Percentiles rank a stretch among this genome's conserved stretches.
These are phyloP conservation scores for Palythoa grandis DNA, from an alignment of 92 coral and sea anemone genomes.

Conservation along the genomic window DNA sequence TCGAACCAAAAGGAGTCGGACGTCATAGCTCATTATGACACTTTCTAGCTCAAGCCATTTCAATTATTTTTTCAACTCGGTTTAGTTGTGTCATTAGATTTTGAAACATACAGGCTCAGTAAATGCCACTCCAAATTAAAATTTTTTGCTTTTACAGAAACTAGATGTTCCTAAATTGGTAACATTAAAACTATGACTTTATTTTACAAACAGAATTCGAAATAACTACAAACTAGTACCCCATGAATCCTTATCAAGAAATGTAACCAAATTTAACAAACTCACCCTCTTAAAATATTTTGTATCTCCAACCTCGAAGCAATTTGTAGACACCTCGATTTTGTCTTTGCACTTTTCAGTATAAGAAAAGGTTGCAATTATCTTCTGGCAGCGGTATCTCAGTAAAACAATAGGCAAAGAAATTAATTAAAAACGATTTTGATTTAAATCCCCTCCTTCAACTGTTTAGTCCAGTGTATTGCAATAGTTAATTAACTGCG, in stretches of 20 bases:
- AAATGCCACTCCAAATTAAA: too few relatives aligned
- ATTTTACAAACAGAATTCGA: too few relatives aligned
- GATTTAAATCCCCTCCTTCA: not conserved
- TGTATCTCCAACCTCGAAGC: not conserved
- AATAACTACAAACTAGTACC: too few relatives aligned
- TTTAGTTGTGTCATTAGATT: too few relatives aligned
- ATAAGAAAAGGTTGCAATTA: not conserved
- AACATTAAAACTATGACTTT: too few relatives aligned
- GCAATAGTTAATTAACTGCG: not conserved
- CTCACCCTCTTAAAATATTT: slow-evolving; percentile 1
- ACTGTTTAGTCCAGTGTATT: not conserved
- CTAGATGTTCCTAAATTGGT: too few relatives aligned
- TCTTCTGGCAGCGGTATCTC: not conserved
- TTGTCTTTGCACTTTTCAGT: slow-evolving; percentile 2
- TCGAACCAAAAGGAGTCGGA: too few relatives aligned
- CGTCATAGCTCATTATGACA: too few relatives aligned
- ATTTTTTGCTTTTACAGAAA: too few relatives aligned
- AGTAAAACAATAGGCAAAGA: slow-evolving; percentile 11
- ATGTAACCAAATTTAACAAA: not conserved
- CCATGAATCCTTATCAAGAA: not conserved
- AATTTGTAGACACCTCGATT: not conserved
- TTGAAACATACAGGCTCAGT: too few relatives aligned
- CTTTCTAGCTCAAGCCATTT: too few relatives aligned
- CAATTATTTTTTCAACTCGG: too few relatives aligned
- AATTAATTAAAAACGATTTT: slow-evolving; percentile 14